These are phyloP conservation scores for Rhadina sibilatrix DNA, from an alignment of 2,113 vertebrate genomes.

Conservation along the genomic window DNA sequence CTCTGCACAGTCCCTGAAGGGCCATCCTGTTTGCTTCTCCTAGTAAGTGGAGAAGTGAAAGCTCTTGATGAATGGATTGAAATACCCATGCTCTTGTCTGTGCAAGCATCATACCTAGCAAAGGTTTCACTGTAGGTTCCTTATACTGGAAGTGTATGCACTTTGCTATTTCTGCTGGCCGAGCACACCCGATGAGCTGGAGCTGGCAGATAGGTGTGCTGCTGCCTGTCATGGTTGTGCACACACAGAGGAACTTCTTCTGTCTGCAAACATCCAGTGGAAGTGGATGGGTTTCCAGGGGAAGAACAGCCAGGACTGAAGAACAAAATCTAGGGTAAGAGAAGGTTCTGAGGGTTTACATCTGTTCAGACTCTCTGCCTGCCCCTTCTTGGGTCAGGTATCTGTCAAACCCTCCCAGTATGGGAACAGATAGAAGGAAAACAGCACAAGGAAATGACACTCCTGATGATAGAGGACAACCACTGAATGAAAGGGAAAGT, in stretches of 20 bases:
- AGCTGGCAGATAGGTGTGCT: not conserved
- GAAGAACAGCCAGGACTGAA: not conserved
- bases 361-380: not conserved
- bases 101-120: not conserved
- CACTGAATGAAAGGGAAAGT: not conserved
- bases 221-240: accelerated
- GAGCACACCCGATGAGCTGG: accelerated
- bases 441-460: not conserved
- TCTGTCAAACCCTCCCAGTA: not conserved
- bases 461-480: not conserved
- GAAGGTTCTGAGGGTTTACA: not conserved
- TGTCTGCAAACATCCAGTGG: not conserved
- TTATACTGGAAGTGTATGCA: accelerated
- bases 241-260: not conserved
- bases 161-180: not conserved
- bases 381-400: not conserved
- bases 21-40: not conserved
- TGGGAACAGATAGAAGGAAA: not conserved
- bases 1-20: no score
- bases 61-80: accelerated
- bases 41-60: not conserved
- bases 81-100: not conserved
- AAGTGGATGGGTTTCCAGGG: not conserved
- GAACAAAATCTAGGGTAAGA: not conserved
- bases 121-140: not conserved